Evolutionary conservation across 2,888 invertebrate species (phyloP).

Genomic region (Psococerastis gibbosa): DNA sequence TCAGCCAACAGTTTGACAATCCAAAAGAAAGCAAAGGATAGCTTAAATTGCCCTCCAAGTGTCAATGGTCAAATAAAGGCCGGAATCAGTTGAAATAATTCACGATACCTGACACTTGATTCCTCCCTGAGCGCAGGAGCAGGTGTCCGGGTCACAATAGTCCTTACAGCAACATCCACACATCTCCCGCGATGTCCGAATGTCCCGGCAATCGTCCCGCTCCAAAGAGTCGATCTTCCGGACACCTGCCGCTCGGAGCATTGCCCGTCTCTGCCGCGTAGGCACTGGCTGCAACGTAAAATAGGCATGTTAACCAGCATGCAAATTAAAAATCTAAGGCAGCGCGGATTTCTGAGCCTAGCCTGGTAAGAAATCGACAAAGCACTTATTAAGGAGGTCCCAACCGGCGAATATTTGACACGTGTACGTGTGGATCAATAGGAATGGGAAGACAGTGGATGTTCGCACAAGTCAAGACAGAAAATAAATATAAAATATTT

Average conservation of each 20-base stretch:
- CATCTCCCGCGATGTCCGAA: conserved; percentile 77
- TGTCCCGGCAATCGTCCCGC: conserved; percentile 85
- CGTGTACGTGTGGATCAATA: no score
- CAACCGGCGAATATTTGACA: no score
- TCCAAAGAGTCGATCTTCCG: conserved; percentile 83
- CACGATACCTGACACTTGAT: conserved; percentile 91
- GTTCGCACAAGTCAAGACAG: no score
- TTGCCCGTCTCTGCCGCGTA: conserved; percentile 69
- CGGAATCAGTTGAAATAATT: conserved; percentile 15
- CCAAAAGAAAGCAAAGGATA: neutral
- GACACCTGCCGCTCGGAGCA: conserved; percentile 82
- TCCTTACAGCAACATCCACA: conserved; percentile 88
- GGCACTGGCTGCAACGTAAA: conserved; percentile 77
- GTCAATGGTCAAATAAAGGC: neutral
- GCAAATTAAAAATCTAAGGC: no score
- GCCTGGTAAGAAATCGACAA: no score
- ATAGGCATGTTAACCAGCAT: no score
- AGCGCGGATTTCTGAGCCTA: no score
- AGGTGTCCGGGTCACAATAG: conserved; percentile 87
- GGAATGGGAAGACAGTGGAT: no score
- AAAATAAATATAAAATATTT: no score
- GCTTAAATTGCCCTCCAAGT: neutral
- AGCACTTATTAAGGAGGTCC: no score
- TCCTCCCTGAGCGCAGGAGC: conserved; percentile 83
- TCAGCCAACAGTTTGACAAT: no score